Evolutionary conservation across 2,113 vertebrate species (phyloP).

Genomic region (Entomyzon cyanotis): DNA sequence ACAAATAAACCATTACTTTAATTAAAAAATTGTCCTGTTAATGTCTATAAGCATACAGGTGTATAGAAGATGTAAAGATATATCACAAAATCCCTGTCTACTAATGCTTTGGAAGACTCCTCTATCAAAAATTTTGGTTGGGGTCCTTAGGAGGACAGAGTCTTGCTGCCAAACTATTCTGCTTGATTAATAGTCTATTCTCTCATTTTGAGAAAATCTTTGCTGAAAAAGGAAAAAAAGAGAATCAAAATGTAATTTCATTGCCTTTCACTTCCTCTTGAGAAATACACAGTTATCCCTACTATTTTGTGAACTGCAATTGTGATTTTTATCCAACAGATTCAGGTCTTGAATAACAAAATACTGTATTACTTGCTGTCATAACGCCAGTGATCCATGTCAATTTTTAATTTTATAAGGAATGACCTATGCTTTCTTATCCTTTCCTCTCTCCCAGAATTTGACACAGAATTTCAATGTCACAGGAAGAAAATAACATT

Average conservation of each 20-base stretch:
- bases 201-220: not conserved
- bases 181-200: not conserved
- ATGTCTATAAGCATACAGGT: not conserved
- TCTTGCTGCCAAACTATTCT: not conserved
- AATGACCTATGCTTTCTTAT: not conserved
- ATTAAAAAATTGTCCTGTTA: not conserved
- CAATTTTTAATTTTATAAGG: not conserved
- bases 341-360: not conserved
- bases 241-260: not conserved
- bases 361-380: not conserved
- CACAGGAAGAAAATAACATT: not conserved
- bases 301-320: not conserved
- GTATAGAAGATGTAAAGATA: not conserved
- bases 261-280: not conserved
- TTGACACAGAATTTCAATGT: slow-evolving; percentile 13
- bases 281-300: not conserved
- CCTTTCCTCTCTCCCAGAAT: not conserved
- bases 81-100: not conserved
- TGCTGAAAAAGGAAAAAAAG: not conserved
- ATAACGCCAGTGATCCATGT: not conserved
- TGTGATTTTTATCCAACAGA: not conserved
- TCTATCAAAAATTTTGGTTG: not conserved
- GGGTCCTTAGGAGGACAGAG: not conserved
- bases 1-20: not conserved
- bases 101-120: not conserved